These are phyloP conservation scores for Erinaceus europaeus DNA, from an alignment of 2,113 vertebrate species.

Conservation along the genomic window DNA sequence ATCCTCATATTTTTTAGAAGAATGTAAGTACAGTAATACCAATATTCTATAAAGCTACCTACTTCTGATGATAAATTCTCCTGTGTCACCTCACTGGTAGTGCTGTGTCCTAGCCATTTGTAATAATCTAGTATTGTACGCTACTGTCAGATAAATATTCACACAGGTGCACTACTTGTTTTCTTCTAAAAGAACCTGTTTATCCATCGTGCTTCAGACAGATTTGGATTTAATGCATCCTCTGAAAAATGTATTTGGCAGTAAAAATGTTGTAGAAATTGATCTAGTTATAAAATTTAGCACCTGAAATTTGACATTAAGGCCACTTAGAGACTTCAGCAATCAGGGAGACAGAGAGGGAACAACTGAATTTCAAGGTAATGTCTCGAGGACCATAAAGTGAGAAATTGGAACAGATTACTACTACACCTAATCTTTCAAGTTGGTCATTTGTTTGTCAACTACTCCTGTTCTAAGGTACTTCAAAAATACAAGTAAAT, in stretches of 20 bases:
- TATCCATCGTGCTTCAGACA: slow-evolving; percentile 49
- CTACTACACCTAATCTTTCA: slow-evolving; percentile 51
- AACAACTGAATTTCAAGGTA: slow-evolving; percentile 68
- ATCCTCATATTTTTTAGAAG: slow-evolving; percentile 56
- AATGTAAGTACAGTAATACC: slow-evolving; percentile 60
- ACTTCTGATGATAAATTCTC: slow-evolving; percentile 61
- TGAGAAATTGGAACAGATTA: slow-evolving; percentile 46
- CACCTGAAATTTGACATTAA: slow-evolving; percentile 71
- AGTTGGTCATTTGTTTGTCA: slow-evolving; percentile 64
- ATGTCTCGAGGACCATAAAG: slow-evolving; percentile 44
- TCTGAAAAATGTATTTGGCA: slow-evolving; percentile 67
- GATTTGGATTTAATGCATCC: slow-evolving; percentile 57
- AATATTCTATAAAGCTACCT: slow-evolving; percentile 61
- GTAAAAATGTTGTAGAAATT: slow-evolving; percentile 73
- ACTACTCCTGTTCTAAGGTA: background rate
- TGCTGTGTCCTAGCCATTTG: slow-evolving; percentile 13
- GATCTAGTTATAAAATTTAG: slow-evolving; percentile 70
- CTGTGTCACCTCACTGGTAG: slow-evolving; percentile 46
- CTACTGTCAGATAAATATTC: slow-evolving; percentile 55
- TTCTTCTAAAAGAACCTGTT: slow-evolving; percentile 63
- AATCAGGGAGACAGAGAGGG: slow-evolving; percentile 60
- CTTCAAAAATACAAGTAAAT: background rate
- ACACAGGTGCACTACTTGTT: slow-evolving; percentile 12
- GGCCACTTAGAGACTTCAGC: slow-evolving; percentile 47
- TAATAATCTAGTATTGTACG: slow-evolving; percentile 62